A percentile compares a stretch with the other conserved stretches of the same genome.
phyloP scores from a whole-genome alignment of 1,140 invertebrate genomes.

The Drosophila fuyamai region DNA sequence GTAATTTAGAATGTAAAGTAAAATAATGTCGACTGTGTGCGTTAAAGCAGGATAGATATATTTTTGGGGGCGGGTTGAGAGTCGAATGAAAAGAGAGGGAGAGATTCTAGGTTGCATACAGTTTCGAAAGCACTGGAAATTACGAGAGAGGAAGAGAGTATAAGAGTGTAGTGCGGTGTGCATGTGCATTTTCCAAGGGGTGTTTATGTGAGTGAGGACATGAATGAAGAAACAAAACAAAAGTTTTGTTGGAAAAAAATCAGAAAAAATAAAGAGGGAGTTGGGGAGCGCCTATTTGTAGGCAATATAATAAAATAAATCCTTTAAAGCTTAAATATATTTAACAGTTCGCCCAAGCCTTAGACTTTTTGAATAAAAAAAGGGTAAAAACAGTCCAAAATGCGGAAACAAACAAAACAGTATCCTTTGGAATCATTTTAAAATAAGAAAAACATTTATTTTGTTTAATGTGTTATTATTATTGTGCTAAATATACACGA shows the following conservation, averaged over 20 bases:
- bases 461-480: too few species aligned
- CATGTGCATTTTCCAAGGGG: slow-evolving; percentile 1
- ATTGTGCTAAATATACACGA: too few species aligned
- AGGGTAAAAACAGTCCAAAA: background rate
- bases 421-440: too few species aligned
- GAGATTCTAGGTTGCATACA: slow-evolving; percentile 30
- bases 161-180: background rate
- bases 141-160: slow-evolving; percentile 2
- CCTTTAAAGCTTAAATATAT: background rate
- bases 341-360: too few species aligned
- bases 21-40: slow-evolving; percentile 26
- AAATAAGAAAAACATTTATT: too few species aligned
- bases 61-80: slow-evolving; percentile 7
- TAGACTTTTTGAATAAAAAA: too few species aligned
- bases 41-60: slow-evolving; percentile 27
- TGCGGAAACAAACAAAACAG: too few species aligned
- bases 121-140: slow-evolving; percentile 53
- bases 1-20: slow-evolving; percentile 24
- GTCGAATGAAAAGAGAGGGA: background rate
- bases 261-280: slow-evolving; percentile 6
- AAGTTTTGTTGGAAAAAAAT: background rate
- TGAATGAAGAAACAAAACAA: slow-evolving; percentile 64
- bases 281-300: slow-evolving; percentile 26
- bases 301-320: slow-evolving; percentile 23
- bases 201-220: slow-evolving; percentile 29